These are phyloP conservation scores for Ennomos fuscantarius DNA, from an alignment of 2,888 invertebrate species.

Conservation along the genomic window DNA sequence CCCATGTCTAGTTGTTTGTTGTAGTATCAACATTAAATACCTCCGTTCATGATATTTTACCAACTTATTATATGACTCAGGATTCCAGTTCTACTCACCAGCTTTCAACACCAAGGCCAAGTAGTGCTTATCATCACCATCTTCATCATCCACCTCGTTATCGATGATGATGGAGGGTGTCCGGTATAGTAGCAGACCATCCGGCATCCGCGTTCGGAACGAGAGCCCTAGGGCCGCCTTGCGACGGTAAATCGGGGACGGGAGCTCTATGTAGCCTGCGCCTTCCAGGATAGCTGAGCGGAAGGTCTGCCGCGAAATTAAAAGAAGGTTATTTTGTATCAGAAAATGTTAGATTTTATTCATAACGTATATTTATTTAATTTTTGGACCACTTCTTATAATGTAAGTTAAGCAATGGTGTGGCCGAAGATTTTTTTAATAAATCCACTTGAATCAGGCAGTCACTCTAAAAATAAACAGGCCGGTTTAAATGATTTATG, in stretches of 20 bases:
- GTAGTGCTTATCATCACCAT: constrained; percentile 66
- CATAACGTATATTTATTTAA: background rate
- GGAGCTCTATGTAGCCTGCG: constrained; percentile 91
- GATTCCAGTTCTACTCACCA: constrained; percentile 47
- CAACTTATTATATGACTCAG: too few species aligned
- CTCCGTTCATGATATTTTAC: too few species aligned
- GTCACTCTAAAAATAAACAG: too few species aligned
- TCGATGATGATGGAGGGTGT: constrained; percentile 71
- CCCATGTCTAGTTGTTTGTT: too few species aligned
- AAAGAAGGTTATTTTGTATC: constrained; percentile 1
- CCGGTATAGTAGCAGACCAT: constrained; percentile 89
- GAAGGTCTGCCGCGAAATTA: constrained; percentile 71
- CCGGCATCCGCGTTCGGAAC: constrained; percentile 88
- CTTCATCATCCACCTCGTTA: constrained; percentile 62
- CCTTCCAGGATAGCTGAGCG: constrained; percentile 92
- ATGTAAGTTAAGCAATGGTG: too few species aligned
- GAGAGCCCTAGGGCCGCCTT: constrained; percentile 90
- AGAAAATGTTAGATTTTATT: too few species aligned
- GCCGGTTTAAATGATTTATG: too few species aligned
- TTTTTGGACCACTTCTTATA: too few species aligned
- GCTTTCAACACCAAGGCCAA: constrained; percentile 59
- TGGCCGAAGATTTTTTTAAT: too few species aligned
- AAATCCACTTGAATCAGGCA: too few species aligned
- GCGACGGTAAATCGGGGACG: constrained; percentile 88
- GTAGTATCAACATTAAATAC: too few species aligned